Conservation (phyloP, 2,888 invertebrate species). For the Diloba caeruleocephala region DNA sequence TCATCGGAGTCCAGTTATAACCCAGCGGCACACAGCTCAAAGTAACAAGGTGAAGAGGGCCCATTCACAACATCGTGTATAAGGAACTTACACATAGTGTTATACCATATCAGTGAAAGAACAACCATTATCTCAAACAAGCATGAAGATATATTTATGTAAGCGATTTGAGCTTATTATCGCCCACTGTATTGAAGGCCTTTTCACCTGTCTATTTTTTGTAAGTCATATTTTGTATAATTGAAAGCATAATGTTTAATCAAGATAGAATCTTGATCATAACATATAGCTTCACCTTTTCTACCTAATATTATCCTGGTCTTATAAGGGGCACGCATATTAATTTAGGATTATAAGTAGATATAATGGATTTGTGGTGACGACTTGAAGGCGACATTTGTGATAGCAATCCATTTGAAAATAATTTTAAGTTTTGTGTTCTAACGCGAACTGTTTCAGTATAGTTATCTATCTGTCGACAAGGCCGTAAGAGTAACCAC, state of each 20-base stretch:
- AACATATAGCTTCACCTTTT: background rate
- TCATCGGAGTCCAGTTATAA: conserved; percentile 71
- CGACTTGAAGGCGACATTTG: no score
- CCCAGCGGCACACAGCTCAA: background rate
- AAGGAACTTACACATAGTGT: background rate
- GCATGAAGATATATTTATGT: no score
- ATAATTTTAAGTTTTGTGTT: no score
- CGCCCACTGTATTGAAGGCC: no score
- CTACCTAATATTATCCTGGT: background rate
- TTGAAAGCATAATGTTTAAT: background rate
- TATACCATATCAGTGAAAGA: background rate
- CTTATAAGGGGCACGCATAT: background rate
- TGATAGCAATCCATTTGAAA: no score
- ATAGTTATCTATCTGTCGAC: no score
- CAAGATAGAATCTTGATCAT: background rate
- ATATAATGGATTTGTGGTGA: no score
- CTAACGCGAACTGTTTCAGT: no score
- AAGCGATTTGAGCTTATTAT: no score
- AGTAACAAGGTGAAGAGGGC: background rate
- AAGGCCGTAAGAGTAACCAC: no score
- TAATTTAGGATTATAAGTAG: background rate
- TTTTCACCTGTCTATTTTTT: no score
- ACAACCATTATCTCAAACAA: no score
- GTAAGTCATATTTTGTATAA: background rate
- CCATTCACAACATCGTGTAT: background rate